These are phyloP conservation scores for Daboia siamensis DNA, from an alignment of 2,113 vertebrate genomes.

Conservation along the genomic window DNA sequence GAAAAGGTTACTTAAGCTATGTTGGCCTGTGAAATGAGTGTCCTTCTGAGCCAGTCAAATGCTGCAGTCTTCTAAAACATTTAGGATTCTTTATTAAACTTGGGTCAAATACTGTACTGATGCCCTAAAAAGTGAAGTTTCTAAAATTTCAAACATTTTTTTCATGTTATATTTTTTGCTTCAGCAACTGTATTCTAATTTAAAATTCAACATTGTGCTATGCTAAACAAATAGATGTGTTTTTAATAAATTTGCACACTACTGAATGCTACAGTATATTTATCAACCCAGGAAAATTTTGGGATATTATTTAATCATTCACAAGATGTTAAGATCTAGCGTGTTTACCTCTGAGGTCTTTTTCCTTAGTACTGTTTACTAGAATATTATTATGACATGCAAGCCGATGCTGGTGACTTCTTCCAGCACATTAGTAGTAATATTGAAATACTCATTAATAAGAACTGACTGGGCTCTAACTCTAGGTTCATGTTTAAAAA, in stretches of 20 bases:
- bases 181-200: background rate
- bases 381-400: background rate
- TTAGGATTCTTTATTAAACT: background rate
- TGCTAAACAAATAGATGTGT: conserved; percentile 25
- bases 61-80: background rate
- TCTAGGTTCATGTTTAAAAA: background rate
- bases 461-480: background rate
- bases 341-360: background rate
- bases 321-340: background rate
- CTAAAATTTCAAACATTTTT: background rate
- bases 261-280: background rate
- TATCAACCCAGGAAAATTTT: rapidly evolving
- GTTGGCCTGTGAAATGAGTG: background rate
- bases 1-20: background rate
- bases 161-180: background rate
- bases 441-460: background rate
- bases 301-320: background rate
- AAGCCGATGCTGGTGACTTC: background rate
- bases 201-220: conserved; percentile 13
- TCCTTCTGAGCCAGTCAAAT: background rate
- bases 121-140: background rate
- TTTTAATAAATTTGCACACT: conserved; percentile 48
- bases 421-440: background rate
- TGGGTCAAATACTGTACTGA: background rate
- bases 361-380: background rate